These are phyloP conservation scores for Stenolophus ochropezus DNA, from an alignment of 2,888 invertebrate species.

Conservation along the genomic window DNA sequence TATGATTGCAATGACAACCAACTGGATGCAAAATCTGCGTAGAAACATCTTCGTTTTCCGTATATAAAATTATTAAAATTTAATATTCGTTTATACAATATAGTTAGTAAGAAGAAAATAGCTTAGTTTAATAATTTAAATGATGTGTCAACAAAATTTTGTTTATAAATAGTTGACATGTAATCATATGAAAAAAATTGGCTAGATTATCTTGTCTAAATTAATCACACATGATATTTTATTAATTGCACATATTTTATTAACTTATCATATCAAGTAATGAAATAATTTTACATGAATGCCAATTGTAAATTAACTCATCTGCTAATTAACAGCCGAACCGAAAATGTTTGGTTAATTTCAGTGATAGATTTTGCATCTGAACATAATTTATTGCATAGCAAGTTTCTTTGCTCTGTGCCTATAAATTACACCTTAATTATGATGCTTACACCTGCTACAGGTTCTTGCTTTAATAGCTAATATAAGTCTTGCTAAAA, in stretches of 20 bases:
- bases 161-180: background rate
- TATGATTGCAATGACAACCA: conserved; percentile 4
- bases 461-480: background rate
- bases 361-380: background rate
- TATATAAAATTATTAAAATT: background rate
- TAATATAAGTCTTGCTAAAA: background rate
- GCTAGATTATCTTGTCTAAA: background rate
- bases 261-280: background rate
- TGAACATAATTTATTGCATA: background rate
- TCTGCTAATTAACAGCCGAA: background rate
- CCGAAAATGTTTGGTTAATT: background rate
- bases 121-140: background rate
- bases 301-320: background rate
- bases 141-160: background rate
- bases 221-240: background rate
- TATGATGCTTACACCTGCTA: conserved; percentile 3
- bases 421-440: conserved; percentile 4
- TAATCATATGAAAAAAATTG: background rate
- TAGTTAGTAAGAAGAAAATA: background rate
- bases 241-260: background rate
- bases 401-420: background rate
- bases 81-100: background rate
- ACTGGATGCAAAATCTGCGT: background rate
- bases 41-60: background rate
- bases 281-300: background rate